Percentiles rank a stretch among this genome's conserved stretches.
These are phyloP conservation scores for Apamea anceps DNA, from an alignment of 2,888 invertebrate species.

Conservation along the genomic window DNA sequence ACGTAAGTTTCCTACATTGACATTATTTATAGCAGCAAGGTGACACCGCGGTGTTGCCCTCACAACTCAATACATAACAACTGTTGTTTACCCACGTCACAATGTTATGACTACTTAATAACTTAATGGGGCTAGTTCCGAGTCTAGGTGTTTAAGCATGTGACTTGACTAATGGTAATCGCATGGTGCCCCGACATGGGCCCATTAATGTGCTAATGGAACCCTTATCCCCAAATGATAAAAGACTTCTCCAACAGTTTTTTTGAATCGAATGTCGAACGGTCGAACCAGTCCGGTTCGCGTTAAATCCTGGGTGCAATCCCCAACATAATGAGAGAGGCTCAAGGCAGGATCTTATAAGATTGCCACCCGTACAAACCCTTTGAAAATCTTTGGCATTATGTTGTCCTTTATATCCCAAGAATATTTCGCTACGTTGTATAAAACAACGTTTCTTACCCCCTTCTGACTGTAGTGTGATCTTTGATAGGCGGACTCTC, in stretches of 20 bases:
- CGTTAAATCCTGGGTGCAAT: background rate
- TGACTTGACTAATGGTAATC: conserved; percentile 4
- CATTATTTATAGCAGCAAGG: conserved; percentile 60
- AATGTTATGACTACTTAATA: conserved; percentile 40
- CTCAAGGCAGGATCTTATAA: conserved; percentile 17
- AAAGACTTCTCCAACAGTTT: background rate
- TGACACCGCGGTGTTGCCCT: conserved; percentile 59
- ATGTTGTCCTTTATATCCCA: conserved; percentile 12
- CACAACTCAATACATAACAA: conserved; percentile 33
- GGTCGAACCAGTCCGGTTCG: background rate
- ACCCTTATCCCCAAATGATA: background rate
- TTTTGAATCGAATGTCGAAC: background rate
- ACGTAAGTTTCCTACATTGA: conserved; percentile 37
- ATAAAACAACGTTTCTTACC: conserved; percentile 9
- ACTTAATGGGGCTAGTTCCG: conserved; percentile 17
- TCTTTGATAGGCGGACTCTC: background rate
- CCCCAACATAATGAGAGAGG: conserved; percentile 10
- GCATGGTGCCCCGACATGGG: background rate
- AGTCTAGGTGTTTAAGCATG: conserved; percentile 21
- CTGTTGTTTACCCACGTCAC: conserved; percentile 44
- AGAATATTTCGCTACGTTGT: conserved; percentile 21
- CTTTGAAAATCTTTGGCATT: conserved; percentile 25
- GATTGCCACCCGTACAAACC: conserved; percentile 13
- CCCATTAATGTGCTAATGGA: background rate
- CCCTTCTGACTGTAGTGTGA: background rate